Evolutionary conservation across 2,888 invertebrate species (phyloP).

Genomic region (Tinea pellionella): DNA sequence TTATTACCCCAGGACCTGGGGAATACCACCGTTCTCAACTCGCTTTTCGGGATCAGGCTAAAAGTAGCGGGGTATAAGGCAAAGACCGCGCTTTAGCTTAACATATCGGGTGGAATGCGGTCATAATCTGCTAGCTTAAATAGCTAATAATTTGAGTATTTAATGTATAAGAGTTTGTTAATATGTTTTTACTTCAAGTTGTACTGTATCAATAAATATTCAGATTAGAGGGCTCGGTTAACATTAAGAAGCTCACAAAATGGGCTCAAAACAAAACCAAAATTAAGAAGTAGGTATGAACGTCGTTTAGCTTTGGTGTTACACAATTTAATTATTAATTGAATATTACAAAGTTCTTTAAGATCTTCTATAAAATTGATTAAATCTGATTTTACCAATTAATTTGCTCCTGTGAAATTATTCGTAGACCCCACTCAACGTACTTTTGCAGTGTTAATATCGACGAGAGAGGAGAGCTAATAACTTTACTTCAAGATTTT

Average conservation of each 20-base stretch:
- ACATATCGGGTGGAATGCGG: too few species aligned
- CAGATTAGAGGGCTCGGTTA: not conserved
- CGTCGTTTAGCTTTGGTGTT: constrained; percentile 6
- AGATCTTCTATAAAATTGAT: constrained; percentile 4
- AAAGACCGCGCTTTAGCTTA: too few species aligned
- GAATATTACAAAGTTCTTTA: not conserved
- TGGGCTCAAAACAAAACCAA: not conserved
- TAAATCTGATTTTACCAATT: constrained; percentile 4
- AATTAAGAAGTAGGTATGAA: not conserved
- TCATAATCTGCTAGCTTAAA: too few species aligned
- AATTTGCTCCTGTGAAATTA: constrained; percentile 7
- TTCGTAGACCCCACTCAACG: not conserved
- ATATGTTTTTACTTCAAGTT: not conserved
- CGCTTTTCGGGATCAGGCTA: too few species aligned
- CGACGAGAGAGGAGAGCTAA: not conserved
- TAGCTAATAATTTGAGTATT: too few species aligned
- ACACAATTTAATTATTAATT: not conserved
- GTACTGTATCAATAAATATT: not conserved
- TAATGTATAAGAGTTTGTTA: too few species aligned
- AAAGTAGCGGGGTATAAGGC: too few species aligned
- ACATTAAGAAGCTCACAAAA: not conserved
- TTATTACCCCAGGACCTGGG: too few species aligned
- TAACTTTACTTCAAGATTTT: not conserved
- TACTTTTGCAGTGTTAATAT: constrained; percentile 5
- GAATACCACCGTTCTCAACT: too few species aligned